A percentile compares a stretch with the other conserved stretches of the same genome.
These are phyloP conservation scores for Sphaerophoria rueppellii DNA, from an alignment of 2,888 invertebrate genomes.

Conservation along the genomic window DNA sequence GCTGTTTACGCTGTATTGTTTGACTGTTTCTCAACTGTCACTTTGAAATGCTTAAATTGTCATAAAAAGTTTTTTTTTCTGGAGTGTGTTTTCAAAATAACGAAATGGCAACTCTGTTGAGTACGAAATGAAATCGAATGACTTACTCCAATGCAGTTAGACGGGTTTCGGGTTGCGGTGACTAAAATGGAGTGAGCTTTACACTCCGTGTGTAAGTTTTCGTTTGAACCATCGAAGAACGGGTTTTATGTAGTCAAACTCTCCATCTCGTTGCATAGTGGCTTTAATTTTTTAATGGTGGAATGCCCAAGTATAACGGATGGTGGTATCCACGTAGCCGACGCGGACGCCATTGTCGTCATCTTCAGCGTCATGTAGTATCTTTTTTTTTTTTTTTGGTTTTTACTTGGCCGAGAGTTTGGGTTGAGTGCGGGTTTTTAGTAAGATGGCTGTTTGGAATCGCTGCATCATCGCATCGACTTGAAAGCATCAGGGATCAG, in stretches of 20 bases:
- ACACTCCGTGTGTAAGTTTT: too few relatives aligned
- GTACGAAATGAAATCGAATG: slow-evolving; percentile 54
- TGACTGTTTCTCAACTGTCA: not conserved
- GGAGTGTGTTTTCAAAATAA: too few relatives aligned
- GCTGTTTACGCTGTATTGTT: not conserved
- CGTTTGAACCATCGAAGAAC: slow-evolving; percentile 30
- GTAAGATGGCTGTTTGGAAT: not conserved
- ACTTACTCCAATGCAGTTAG: slow-evolving; percentile 18
- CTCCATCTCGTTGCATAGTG: slow-evolving; percentile 30
- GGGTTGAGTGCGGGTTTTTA: not conserved
- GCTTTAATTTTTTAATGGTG: slow-evolving; percentile 14
- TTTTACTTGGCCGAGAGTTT: not conserved
- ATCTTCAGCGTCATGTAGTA: slow-evolving; percentile 60
- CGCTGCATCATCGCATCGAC: slow-evolving; percentile 19
- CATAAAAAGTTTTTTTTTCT: too few relatives aligned
- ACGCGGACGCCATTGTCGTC: slow-evolving; percentile 50
- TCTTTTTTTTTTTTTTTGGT: not conserved
- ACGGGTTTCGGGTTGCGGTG: not conserved
- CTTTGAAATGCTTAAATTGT: too few relatives aligned
- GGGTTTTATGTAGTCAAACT: slow-evolving; percentile 53
- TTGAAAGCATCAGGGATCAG: slow-evolving; percentile 23
- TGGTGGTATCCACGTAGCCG: slow-evolving; percentile 51
- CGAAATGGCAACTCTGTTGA: slow-evolving; percentile 21
- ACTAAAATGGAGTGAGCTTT: slow-evolving; percentile 11
- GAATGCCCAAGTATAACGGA: slow-evolving; percentile 57